Base-by-base conservation (phyloP, 2,888 invertebrate species). In the Nemotelus pantherinus region DNA sequence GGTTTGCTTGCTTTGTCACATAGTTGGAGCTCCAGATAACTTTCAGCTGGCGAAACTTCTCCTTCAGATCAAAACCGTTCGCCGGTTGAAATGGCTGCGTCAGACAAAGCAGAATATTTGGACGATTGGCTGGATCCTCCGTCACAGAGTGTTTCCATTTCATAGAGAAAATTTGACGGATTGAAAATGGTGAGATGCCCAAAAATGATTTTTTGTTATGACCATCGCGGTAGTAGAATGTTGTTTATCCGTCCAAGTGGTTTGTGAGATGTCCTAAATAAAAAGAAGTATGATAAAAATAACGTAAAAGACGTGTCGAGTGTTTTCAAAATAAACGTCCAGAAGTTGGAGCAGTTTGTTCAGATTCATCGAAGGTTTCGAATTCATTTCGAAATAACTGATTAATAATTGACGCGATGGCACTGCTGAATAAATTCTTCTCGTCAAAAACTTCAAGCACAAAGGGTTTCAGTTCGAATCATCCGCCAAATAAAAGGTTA, bases 381-480 rank as follows among this genome's bases (percentile, higher is more conserved):
- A 68, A 50, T 50, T 41, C 10, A n/a, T 2, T 45, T n/a, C 58
- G 60, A 74, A 74, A 48, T 60, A 7, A 7, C 50, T 43, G 74
- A 55, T 60, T 41, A 7, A 39, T 25, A 25, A 25, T 43, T 6
- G 63, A 39, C 63, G 44, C 55, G n/a, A 72, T 74, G 74, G 74
- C 74, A 74, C 50, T 74, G 41, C 63, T 74, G 41, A 74, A 74
- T 63, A 74, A 74, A 63, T 39, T 74, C 6, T 74, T 74, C 48
- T 74, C 60, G 6, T 74, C 63, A 41, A 60, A 60, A 60, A 50
- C 60, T 48, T 63, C n/a, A 48, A 72, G 58, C n/a, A 25, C 25
- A 25, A 74, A 74, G 48, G 48, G 74, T 41, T 74, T 74, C 48
- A 74, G 63, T 50, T 10, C 74, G 10, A 60, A 60, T 41, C 60